Evolutionary conservation across 2,888 invertebrate species (phyloP), one percentile per base, ranked within the genome.

Genomic region (Helobdella robusta): DNA sequence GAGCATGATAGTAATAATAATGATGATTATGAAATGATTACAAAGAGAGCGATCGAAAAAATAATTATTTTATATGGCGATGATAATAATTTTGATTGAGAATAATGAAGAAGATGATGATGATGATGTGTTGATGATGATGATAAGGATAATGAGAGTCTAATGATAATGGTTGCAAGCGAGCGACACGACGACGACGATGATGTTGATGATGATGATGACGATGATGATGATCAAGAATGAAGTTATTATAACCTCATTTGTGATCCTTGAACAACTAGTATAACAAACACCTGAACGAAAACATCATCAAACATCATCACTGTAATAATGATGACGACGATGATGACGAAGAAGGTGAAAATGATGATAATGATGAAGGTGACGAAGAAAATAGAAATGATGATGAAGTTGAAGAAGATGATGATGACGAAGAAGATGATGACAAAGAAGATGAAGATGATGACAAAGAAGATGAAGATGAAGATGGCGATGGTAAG

Each of bases 401-500:
- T n/a, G n/a, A n/a, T n/a, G n/a, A n/a, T n/a, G n/a, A n/a, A n/a
- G n/a, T n/a, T n/a, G n/a, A n/a, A n/a, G 35, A 59, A 35, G 35
- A 59, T 59, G 35, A 46, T 50, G 32, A 20, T 62, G 30, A 62
- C 32, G 50, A 62, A 8, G 35, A 59, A 35, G 6, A 34, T 59
- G 35, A 59, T 59, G 35, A 59, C 36, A 32, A 35, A 35, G 35
- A 34, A 35, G 35, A 34, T 34, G 6, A 34, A 35, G 35, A 59
- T 59, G 35, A 59, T 59, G 35, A 59, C 36, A n/a, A 59, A 35
- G 35, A 59, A 35, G 35, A 34, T 59, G n/a, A 59, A 6, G 35
- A 59, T 59, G 59, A 59, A n/a, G 60, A 60, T 60, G 60, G 30
- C 46, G 60, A 46, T 40, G 60, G 46, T 40, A 46, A 44, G 11